Evolutionary conservation across 2,888 invertebrate species (phyloP), one percentile per base, ranked within the genome.

Genomic region (Dinocampus coccinellae): DNA sequence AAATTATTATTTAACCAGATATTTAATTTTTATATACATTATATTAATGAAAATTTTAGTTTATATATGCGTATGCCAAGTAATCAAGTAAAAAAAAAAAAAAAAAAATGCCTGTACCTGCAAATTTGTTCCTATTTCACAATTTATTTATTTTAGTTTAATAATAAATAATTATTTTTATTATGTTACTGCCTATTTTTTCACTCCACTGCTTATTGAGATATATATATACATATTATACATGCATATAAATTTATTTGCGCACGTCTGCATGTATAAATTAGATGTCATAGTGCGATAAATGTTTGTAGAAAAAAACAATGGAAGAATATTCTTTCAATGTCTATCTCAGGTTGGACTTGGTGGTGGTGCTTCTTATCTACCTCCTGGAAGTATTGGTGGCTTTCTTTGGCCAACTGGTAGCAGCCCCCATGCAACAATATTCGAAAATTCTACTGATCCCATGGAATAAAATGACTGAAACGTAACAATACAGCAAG

Each of bases 401-500:
- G 85, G 86, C 63, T 86, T 86, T 73, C 81, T 85, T 36, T 86
- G 85, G 85, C 84, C 86, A 74, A 79, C 81, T 47, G 81, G 83
- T 74, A 85, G 79, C 81, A 85, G 82, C 77, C 85, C 86, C 60
- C 86, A 86, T 76, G 85, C 86, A 70, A 86, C 86, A 61, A 86
- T 86, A 77, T 86, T 86, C 76, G 86, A 86, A 81, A 84, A 84
- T 75, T 82, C 81, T 69, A 84, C 83, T 67, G 86, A 86, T 79
- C 82, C 85, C 70, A 86, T 86, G 85, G 86, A 86, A 82, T 86
- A 80, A 83, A 79, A 36, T 29, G 47, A 47, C 29, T 55, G 20
- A 22, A 13, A 34, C 47, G 13, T 22, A 22, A 13, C 39, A 33
- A 13, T 39, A 22, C 29, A 61, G 20, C 58, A 33, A 39, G 10